These are phyloP conservation scores for Tiaroga cobitis DNA, from an alignment of 2,797 vertebrate species.

Conservation along the genomic window DNA sequence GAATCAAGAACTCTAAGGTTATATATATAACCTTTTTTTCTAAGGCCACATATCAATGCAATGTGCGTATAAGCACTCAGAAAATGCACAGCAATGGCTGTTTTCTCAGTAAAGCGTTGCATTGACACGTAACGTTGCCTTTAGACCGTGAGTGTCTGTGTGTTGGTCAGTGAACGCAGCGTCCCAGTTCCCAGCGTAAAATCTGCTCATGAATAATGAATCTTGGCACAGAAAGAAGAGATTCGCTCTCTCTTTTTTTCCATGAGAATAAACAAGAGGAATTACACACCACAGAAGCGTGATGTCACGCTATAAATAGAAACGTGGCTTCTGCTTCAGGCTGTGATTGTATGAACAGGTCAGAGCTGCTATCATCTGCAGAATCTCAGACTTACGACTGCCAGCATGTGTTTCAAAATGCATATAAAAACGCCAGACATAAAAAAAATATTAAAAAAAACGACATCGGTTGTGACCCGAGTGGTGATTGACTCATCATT, in stretches of 20 bases:
- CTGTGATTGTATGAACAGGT: constrained; percentile 74
- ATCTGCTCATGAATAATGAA: constrained; percentile 73
- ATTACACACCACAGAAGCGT: constrained; percentile 71
- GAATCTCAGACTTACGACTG: constrained; percentile 21
- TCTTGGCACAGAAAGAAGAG: constrained; percentile 67
- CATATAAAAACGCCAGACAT: background rate
- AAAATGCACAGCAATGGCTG: background rate
- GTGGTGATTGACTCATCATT: constrained; percentile 13
- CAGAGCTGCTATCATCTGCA: constrained; percentile 67
- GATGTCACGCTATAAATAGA: constrained; percentile 76
- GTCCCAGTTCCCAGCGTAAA: constrained; percentile 62
- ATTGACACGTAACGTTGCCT: background rate
- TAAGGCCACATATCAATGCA: background rate
- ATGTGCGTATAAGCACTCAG: background rate
- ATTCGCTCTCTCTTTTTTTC: constrained; percentile 61
- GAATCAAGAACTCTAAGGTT: background rate
- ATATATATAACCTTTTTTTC: background rate
- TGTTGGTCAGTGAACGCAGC: constrained; percentile 50
- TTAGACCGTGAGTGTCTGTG: background rate
- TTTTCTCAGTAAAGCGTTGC: background rate
- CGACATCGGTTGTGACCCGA: constrained; percentile 45
- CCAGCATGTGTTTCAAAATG: background rate
- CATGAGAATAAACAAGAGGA: constrained; percentile 77
- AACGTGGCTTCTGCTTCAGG: constrained; percentile 67
- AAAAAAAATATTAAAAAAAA: background rate